phyloP scores from a whole-genome alignment of 1,140 invertebrate genomes.

The Oedothorax gibbosus region DNA sequence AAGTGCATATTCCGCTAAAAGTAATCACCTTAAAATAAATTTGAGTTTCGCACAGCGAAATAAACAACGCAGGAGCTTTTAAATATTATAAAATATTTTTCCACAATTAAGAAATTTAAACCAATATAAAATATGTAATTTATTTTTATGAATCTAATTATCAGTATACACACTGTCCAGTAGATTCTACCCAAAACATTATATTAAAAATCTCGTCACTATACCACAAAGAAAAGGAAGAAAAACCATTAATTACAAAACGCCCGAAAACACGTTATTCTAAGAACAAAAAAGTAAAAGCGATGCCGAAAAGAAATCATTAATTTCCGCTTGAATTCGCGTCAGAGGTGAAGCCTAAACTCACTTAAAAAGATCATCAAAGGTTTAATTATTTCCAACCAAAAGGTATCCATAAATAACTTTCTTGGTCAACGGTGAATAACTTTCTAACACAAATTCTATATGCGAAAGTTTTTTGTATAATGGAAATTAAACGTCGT shows the following conservation, averaged over 20 bases:
- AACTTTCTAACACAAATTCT: neutral
- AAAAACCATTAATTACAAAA: constrained; percentile 29
- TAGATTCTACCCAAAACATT: too few relatives aligned
- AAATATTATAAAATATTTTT: too few relatives aligned
- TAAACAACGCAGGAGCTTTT: too few relatives aligned
- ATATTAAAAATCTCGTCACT: too few relatives aligned
- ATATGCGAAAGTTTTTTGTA: constrained; percentile 1
- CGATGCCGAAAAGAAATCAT: constrained; percentile 38
- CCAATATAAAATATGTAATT: too few relatives aligned
- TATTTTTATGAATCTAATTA: too few relatives aligned
- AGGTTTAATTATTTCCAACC: constrained; percentile 47
- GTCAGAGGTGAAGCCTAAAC: constrained; percentile 18
- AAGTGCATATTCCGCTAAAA: too few relatives aligned
- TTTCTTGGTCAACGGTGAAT: constrained; percentile 5
- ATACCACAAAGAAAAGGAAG: neutral
- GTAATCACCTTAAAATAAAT: too few relatives aligned
- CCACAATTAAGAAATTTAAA: too few relatives aligned
- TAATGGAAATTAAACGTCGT: constrained; percentile 14
- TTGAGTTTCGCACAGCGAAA: too few relatives aligned
- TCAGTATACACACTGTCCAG: too few relatives aligned
- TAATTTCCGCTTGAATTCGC: constrained; percentile 28
- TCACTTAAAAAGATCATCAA: constrained; percentile 46
- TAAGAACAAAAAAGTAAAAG: constrained; percentile 11
- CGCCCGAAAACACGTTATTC: neutral
- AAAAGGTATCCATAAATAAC: neutral